Evolutionary conservation across 2,888 invertebrate species (phyloP).

Genomic region (Danaus chrysippus): DNA sequence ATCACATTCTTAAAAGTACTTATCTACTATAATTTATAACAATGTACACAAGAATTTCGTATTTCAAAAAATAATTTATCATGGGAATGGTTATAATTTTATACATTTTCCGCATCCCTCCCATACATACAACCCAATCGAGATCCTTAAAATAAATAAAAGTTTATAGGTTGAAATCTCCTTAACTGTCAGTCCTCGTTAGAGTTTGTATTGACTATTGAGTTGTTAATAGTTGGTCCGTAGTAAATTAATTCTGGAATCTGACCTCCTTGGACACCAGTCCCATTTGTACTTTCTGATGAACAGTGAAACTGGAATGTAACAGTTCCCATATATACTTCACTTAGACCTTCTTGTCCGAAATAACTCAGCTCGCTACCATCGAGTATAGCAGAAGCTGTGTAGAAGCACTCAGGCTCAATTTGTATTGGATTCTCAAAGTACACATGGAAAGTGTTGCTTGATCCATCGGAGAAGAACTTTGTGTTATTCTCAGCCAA

Average conservation of each 20-base stretch:
- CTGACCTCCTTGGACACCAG: conserved; percentile 98
- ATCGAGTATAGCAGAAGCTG: conserved; percentile 96
- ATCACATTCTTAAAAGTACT: conserved; percentile 72
- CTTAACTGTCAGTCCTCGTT: conserved; percentile 74
- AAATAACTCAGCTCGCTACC: conserved; percentile 97
- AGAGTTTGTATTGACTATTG: conserved; percentile 59
- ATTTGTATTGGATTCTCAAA: conserved; percentile 92
- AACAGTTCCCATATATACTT: conserved; percentile 94
- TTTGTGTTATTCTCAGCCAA: conserved; percentile 95
- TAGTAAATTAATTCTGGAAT: conserved; percentile 98
- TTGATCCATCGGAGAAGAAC: conserved; percentile 97
- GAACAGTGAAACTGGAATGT: conserved; percentile 99
- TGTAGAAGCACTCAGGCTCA: conserved; percentile 96
- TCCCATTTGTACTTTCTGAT: conserved; percentile 97
- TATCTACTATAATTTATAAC: conserved; percentile 58
- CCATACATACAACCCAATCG: conserved; percentile 20
- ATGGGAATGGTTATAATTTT: conserved; percentile 56
- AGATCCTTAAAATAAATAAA: conserved; percentile 56
- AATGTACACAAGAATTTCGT: conserved; percentile 62
- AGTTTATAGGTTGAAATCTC: conserved; percentile 50
- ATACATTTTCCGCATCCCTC: conserved; percentile 22
- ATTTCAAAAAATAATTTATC: conserved; percentile 58
- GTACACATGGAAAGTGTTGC: conserved; percentile 93
- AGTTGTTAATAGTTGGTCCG: conserved; percentile 83
- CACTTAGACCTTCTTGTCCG: conserved; percentile 97